phyloP scores from a whole-genome alignment of 92 coral and sea anemone species.

The Ricordea florida region DNA sequence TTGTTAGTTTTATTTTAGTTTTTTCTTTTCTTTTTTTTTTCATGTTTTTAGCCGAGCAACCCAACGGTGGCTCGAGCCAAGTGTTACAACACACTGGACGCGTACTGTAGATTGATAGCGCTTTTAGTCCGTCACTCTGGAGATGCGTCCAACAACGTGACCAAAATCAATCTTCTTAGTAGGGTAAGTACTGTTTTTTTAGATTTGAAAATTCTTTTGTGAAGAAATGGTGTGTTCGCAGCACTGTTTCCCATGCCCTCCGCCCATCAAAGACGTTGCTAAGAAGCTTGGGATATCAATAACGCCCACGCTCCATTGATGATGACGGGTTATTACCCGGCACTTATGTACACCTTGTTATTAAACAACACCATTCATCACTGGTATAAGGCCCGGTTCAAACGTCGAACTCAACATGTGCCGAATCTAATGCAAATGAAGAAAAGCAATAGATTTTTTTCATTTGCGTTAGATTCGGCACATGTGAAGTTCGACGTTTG shows the following conservation, averaged over 20 bases:
- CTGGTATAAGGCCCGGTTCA: too few relatives aligned
- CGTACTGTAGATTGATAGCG: conserved; percentile 94
- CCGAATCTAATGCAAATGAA: too few relatives aligned
- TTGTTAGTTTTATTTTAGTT: neutral
- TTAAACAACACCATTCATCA: too few relatives aligned
- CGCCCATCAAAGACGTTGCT: too few relatives aligned
- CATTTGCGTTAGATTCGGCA: too few relatives aligned
- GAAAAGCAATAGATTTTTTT: too few relatives aligned
- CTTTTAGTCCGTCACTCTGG: conserved; percentile 96
- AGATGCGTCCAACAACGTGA: conserved; percentile 92
- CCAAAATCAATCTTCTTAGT: conserved; percentile 93
- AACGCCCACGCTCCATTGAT: too few relatives aligned
- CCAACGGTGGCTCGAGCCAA: conserved; percentile 90
- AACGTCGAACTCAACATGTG: too few relatives aligned
- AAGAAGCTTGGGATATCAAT: too few relatives aligned
- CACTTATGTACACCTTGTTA: too few relatives aligned
- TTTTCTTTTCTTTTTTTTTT: neutral
- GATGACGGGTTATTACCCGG: too few relatives aligned
- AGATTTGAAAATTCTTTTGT: neutral
- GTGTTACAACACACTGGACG: conserved; percentile 94
- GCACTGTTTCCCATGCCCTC: neutral
- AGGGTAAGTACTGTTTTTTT: conserved; percentile 63
- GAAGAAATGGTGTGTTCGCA: neutral
- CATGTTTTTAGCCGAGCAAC: conserved; percentile 69
- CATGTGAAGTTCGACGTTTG: too few relatives aligned